A percentile compares a stretch with the other conserved stretches of the same genome.
Evolutionary conservation across 2,888 invertebrate genomes (phyloP).

Genomic region (Poecilus cupreus): DNA sequence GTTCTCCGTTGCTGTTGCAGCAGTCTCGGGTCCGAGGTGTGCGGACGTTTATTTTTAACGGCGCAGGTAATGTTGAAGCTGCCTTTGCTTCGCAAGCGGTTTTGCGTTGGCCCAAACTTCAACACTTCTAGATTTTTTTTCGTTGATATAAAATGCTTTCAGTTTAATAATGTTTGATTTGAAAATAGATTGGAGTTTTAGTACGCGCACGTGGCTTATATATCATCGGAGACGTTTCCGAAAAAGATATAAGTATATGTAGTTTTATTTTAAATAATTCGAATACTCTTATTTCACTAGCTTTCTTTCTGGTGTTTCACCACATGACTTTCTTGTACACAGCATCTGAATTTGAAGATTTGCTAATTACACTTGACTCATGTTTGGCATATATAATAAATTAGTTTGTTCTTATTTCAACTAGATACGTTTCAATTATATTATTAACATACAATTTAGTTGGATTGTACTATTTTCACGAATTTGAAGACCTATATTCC

Average conservation of each 20-base stretch:
- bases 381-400: no score
- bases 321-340: no score
- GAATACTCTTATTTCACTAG: background rate
- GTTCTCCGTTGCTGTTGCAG: background rate
- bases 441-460: no score
- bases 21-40: conserved; percentile 10
- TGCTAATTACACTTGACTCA: no score
- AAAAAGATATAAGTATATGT: background rate
- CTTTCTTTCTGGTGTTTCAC: no score
- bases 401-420: no score
- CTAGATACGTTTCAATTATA: no score
- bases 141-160: background rate
- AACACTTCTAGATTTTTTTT: background rate
- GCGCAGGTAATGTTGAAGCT: conserved; percentile 27
- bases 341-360: no score
- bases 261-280: background rate
- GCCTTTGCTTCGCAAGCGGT: background rate
- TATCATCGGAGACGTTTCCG: background rate
- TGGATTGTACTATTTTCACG: no score
- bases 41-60: conserved; percentile 30
- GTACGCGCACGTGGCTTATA: background rate
- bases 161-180: background rate
- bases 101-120: background rate
- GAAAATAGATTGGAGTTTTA: background rate
- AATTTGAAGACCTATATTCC: no score